Base-by-base conservation (phyloP, 1,140 invertebrate species). In the Tribolium madens region DNA sequence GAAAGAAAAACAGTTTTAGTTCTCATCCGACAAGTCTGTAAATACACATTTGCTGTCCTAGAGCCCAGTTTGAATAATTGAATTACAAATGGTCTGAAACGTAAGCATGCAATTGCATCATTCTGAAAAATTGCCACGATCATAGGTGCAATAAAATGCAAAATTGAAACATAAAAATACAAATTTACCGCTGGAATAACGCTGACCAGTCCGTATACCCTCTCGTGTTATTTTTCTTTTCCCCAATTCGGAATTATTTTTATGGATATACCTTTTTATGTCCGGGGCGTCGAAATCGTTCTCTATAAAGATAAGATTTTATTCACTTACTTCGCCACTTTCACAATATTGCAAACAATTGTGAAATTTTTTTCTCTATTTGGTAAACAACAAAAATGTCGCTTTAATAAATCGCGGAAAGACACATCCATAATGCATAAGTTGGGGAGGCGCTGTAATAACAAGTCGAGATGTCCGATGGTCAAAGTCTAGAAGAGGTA, bases 111-210 rank as follows among this genome's bases (percentile, higher is more conserved):
- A 75, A 64, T 75, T 64, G 73, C 52, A 64, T 50, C 79, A 70
- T 78, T 75, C 79, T 78, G 79, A 80, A 80, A 78, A 80, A 78
- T 81, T 75, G 76, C 73, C 57, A 9, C 75, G 75, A 80, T 80
- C 79, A 78, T 76, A 80, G 79, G 80, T 80, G 79, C 72, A 77
- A 81, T 81, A 81, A 81, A 81, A 81, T 81, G 80, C 79, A 81
- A 81, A 81, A 75, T 46, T 53, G 26, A 42, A 46, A 76, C 77
- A 79, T 80, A 79, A 77, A 81, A 81, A 80, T 81, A 78, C 79
- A 79, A 57, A 75, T 78, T 80, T 80, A 80, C 77, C 71, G 53
- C 57, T 14, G 4, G 31, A 31, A 76, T 78, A 78, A 77, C 73
- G 50, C 79, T 80, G 80, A 80, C 80, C 80, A 73, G 42, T 73